These are phyloP conservation scores for Pachypanchax playfairii DNA, from an alignment of 2,113 vertebrate species.

Conservation along the genomic window DNA sequence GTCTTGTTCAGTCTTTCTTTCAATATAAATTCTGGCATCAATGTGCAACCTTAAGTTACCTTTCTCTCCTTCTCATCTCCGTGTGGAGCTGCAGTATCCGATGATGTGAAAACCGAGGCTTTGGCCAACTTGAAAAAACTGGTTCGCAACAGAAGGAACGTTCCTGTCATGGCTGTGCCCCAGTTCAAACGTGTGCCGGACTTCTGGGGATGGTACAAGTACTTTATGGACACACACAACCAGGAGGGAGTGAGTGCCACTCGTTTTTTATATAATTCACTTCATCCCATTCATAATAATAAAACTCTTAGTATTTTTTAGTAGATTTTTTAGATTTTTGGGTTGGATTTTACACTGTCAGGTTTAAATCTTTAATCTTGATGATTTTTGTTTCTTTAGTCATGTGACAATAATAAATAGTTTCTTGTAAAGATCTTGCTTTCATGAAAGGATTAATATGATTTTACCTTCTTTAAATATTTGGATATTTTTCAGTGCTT, in stretches of 20 bases:
- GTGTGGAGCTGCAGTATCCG: conserved; percentile 36
- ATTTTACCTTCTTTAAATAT: conserved; percentile 17
- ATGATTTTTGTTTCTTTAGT: neutral
- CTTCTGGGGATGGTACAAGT: conserved; percentile 84
- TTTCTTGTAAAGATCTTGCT: conserved; percentile 4
- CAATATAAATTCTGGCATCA: neutral
- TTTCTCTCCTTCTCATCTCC: neutral
- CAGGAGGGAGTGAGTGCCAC: conserved; percentile 80
- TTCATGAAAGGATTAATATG: conserved; percentile 24
- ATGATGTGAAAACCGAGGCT: conserved; percentile 54
- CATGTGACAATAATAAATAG: conserved; percentile 10
- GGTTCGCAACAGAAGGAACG: conserved; percentile 74
- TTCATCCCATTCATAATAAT: conserved; percentile 1
- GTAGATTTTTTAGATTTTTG: too few species aligned
- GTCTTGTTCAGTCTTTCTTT: neutral
- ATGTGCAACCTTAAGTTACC: neutral
- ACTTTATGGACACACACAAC: conserved; percentile 79
- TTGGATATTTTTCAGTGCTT: conserved; percentile 4
- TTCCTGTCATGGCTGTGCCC: conserved; percentile 51
- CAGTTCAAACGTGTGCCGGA: conserved; percentile 73
- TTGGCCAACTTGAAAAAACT: conserved; percentile 58
- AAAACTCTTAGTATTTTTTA: conserved; percentile 18
- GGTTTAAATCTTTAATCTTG: neutral
- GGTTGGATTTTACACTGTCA: conserved; percentile 1
- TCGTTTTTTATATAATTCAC: conserved; percentile 47